Percentiles rank a stretch among this genome's conserved stretches.
These are phyloP conservation scores for Coregonus suidteri DNA, from an alignment of 2,797 vertebrate species.

Conservation along the genomic window DNA sequence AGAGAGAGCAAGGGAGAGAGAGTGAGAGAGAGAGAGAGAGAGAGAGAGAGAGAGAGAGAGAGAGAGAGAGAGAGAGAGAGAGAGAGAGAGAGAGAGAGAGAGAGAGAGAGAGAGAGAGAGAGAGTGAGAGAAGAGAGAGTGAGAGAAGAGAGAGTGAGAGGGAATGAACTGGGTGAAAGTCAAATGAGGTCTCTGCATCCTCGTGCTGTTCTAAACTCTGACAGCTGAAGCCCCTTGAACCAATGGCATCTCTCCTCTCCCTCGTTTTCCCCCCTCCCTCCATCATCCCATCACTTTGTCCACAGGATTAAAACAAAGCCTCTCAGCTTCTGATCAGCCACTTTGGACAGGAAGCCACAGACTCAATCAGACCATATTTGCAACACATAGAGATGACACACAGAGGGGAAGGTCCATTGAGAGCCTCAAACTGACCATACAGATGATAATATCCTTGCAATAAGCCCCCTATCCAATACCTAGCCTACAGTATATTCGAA, in stretches of 20 bases:
- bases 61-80: no score
- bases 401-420: neutral
- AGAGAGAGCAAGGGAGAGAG: no score
- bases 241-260: conserved; percentile 33
- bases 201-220: conserved; percentile 20
- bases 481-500: no score
- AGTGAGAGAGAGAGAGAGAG: no score
- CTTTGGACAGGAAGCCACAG: conserved; percentile 50
- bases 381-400: neutral
- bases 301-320: conserved; percentile 58
- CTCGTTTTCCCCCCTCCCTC: neutral
- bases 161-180: conserved; percentile 26
- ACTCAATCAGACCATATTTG: conserved; percentile 7
- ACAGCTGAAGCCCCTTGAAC: conserved; percentile 41
- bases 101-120: neutral
- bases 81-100: no score
- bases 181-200: conserved; percentile 38
- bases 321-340: conserved; percentile 40
- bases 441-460: neutral
- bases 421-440: neutral
- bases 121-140: neutral
- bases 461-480: conserved; percentile 13
- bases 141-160: neutral
- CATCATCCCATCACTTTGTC: conserved; percentile 60
- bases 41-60: neutral